Conservation (phyloP, 2,113 vertebrate species). For the Acrocephalus arundinaceus region DNA sequence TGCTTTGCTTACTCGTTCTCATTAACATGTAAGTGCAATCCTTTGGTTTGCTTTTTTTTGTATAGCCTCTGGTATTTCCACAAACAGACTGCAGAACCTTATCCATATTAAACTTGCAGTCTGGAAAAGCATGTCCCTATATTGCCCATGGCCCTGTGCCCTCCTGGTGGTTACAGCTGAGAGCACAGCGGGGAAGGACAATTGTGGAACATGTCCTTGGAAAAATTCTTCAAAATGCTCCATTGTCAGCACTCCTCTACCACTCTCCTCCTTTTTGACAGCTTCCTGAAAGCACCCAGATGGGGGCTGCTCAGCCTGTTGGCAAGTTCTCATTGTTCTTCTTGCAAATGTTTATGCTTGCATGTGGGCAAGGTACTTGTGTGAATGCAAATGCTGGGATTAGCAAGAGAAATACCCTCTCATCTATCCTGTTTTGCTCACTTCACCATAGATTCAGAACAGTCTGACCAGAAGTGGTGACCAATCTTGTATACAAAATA, state of each 20-base stretch:
- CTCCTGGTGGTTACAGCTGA: background rate
- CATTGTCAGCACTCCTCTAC: background rate
- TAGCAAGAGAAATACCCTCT: background rate
- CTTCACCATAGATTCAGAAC: background rate
- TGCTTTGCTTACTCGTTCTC: background rate
- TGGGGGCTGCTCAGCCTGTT: background rate
- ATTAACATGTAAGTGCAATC: background rate
- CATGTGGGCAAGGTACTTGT: background rate
- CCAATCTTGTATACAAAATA: background rate
- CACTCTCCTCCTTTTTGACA: constrained; percentile 1
- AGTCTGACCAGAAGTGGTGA: background rate
- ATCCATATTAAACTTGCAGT: background rate
- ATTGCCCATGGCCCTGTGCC: background rate
- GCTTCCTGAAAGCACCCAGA: background rate
- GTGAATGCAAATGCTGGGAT: background rate
- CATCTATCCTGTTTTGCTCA: background rate
- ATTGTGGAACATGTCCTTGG: background rate
- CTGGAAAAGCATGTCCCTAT: background rate
- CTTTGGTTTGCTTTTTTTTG: background rate
- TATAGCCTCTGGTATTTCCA: background rate
- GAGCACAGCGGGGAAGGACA: background rate
- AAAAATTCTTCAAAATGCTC: background rate
- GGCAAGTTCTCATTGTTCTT: background rate
- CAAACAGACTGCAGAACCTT: background rate
- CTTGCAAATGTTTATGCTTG: background rate